Evolutionary conservation across 2,113 vertebrate species (phyloP).

Genomic region (Jacana jacana): DNA sequence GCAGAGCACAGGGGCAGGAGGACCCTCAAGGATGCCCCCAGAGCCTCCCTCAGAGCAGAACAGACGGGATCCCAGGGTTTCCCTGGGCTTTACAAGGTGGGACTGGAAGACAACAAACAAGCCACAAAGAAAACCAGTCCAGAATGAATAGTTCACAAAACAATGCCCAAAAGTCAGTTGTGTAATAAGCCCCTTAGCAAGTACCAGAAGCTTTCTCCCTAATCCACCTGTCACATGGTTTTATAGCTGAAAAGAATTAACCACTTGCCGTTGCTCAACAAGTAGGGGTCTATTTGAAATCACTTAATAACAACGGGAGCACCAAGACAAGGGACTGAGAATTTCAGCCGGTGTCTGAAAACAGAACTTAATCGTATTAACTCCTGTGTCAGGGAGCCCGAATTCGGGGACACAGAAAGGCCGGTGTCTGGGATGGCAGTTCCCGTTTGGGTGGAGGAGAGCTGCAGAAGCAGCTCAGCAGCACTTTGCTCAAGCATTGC

Average conservation of each 20-base stretch:
- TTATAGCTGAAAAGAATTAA: constrained; percentile 61
- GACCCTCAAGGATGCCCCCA: neutral
- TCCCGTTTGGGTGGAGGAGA: neutral
- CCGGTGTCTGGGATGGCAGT: neutral
- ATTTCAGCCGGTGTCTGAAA: constrained; percentile 26
- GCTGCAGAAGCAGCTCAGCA: neutral
- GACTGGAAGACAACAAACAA: neutral
- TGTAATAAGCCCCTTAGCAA: constrained; percentile 37
- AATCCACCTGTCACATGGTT: constrained; percentile 39
- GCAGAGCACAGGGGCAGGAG: neutral
- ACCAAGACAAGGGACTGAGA: neutral
- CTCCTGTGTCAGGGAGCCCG: neutral
- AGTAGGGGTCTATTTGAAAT: constrained; percentile 20
- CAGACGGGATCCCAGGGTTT: neutral
- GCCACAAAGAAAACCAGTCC: neutral
- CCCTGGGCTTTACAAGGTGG: neutral
- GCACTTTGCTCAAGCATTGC: neutral
- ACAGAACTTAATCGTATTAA: constrained; percentile 10
- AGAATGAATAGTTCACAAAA: neutral
- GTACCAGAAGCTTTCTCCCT: constrained; percentile 16
- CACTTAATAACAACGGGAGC: neutral
- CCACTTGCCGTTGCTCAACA: constrained; percentile 24
- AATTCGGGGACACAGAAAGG: neutral
- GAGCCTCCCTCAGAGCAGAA: neutral
- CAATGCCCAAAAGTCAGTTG: constrained; percentile 4